These are phyloP conservation scores for Diphyllodes magnificus DNA, from an alignment of 2,113 vertebrate species.

Conservation along the genomic window DNA sequence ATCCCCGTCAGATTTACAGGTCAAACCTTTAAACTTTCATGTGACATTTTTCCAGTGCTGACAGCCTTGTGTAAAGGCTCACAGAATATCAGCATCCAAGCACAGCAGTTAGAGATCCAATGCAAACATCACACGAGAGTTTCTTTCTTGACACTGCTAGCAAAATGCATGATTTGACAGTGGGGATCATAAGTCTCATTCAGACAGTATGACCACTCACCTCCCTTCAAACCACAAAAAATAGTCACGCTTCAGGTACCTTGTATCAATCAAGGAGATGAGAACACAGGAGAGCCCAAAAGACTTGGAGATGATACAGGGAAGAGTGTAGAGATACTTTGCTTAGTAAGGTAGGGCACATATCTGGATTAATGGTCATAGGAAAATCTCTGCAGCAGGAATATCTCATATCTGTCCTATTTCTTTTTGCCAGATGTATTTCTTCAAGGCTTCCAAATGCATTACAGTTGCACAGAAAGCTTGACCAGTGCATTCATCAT, in stretches of 20 bases:
- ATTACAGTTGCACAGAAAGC: conserved; percentile 15
- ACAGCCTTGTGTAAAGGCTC: background rate
- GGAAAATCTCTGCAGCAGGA: background rate
- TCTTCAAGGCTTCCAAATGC: conserved; percentile 62
- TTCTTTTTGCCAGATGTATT: conserved; percentile 37
- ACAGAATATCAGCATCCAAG: background rate
- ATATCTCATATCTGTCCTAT: background rate
- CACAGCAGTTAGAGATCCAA: background rate
- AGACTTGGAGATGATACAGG: accelerated
- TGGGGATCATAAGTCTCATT: background rate
- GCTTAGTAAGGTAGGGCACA: background rate
- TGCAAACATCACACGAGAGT: background rate
- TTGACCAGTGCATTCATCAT: conserved; percentile 41
- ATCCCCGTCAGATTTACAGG: background rate
- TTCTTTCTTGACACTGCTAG: background rate
- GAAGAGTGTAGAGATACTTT: background rate
- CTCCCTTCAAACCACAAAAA: background rate
- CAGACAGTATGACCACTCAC: background rate
- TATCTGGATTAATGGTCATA: background rate
- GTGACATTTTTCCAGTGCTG: background rate
- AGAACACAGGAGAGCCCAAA: background rate
- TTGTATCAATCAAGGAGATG: background rate
- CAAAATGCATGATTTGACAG: background rate
- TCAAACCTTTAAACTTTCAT: background rate
- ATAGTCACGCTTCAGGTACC: background rate